Percentiles rank a stretch among this genome's conserved stretches.
Evolutionary conservation across 2,113 vertebrate genomes (phyloP).

Genomic region (Perca fluviatilis): DNA sequence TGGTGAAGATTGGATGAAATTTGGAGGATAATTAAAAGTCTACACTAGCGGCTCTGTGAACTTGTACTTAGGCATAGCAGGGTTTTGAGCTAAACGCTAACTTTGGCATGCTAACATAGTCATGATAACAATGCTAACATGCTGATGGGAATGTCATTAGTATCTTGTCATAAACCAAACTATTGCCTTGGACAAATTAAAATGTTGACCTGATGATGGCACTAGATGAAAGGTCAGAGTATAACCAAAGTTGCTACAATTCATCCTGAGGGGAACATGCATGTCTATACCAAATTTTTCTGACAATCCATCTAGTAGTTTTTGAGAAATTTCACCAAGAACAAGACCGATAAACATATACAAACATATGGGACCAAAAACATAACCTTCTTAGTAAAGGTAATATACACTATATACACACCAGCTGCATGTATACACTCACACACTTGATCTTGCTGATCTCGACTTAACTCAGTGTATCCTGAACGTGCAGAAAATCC

Average conservation of each 20-base stretch:
- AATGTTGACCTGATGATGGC: too few species aligned
- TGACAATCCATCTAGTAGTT: not conserved
- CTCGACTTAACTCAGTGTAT: not conserved
- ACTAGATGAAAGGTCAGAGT: not conserved
- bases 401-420: not conserved
- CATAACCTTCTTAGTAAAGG: not conserved
- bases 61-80: too few species aligned
- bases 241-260: not conserved
- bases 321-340: not conserved
- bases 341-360: not conserved
- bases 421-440: not conserved
- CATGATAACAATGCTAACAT: not conserved
- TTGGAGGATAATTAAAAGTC: too few species aligned
- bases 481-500: constrained; percentile 4
- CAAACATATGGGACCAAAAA: not conserved
- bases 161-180: not conserved
- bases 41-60: too few species aligned
- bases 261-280: not conserved
- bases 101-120: too few species aligned
- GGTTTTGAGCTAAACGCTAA: too few species aligned
- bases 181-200: not conserved
- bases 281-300: not conserved
- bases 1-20: too few species aligned
- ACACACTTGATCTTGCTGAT: not conserved
- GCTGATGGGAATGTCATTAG: not conserved